phyloP scores from a whole-genome alignment of 2,888 invertebrate genomes.

The Horisme vitalbata region DNA sequence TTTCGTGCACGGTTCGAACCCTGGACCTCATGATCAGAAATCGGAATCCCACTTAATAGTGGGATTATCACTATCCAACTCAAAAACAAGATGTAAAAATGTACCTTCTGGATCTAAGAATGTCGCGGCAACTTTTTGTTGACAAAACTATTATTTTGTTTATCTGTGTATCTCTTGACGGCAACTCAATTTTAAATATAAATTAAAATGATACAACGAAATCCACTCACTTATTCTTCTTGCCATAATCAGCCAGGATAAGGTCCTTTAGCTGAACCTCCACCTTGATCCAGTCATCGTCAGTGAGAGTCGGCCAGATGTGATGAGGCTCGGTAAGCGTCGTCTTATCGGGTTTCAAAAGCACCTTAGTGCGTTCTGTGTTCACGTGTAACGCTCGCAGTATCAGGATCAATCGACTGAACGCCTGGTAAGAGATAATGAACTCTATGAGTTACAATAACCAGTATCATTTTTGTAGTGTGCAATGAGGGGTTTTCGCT shows the following conservation, averaged over 20 bases:
- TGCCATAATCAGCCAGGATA: conserved; percentile 99
- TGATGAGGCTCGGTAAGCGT: conserved; percentile 99
- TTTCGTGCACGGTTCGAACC: too few relatives aligned
- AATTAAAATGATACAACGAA: too few relatives aligned
- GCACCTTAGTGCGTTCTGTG: conserved; percentile 99
- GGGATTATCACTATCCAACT: too few relatives aligned
- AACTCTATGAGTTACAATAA: neutral
- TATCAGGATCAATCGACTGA: conserved; percentile 98
- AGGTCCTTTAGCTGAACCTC: conserved; percentile 99
- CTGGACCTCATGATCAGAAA: too few relatives aligned
- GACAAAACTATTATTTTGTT: too few relatives aligned
- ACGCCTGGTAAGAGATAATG: conserved; percentile 84
- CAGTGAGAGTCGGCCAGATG: conserved; percentile 98
- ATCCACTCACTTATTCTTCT: conserved; percentile 95
- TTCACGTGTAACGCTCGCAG: conserved; percentile 98
- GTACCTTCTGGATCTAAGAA: too few relatives aligned
- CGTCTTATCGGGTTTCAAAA: conserved; percentile 99
- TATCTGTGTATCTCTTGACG: too few relatives aligned
- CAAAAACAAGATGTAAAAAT: too few relatives aligned
- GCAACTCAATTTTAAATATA: too few relatives aligned
- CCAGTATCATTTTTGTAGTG: neutral
- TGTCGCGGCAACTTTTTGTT: too few relatives aligned
- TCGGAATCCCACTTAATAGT: too few relatives aligned
- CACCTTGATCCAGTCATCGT: conserved; percentile 99
- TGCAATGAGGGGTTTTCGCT: too few relatives aligned